These are phyloP conservation scores for Saccopteryx leptura DNA, from an alignment of 2,113 vertebrate species.

Conservation along the genomic window DNA sequence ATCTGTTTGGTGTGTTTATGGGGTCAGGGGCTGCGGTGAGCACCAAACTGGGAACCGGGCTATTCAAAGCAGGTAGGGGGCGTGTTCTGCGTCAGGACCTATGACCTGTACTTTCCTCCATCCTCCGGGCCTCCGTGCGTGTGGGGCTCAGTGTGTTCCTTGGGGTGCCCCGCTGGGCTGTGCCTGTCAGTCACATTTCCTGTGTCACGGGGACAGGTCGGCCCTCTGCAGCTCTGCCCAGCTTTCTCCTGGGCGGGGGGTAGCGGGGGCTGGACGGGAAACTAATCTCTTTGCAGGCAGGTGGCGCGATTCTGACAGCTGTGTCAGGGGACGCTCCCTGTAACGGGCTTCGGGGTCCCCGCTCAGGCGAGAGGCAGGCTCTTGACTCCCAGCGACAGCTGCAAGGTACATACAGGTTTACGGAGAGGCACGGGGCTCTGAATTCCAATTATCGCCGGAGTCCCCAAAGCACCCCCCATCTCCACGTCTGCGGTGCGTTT, in stretches of 20 bases:
- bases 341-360: background rate
- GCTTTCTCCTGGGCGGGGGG: background rate
- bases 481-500: background rate
- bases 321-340: background rate
- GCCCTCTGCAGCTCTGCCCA: background rate
- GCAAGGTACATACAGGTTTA: conserved; percentile 32
- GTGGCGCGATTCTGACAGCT: background rate
- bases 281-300: background rate
- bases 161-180: background rate
- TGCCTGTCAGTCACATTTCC: background rate
- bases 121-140: background rate
- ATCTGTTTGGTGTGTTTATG: background rate
- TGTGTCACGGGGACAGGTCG: background rate
- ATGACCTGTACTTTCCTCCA: background rate
- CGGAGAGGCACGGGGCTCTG: background rate
- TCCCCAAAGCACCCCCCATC: background rate
- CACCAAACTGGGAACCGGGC: background rate
- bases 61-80: background rate
- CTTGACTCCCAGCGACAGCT: conserved; percentile 48
- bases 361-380: background rate
- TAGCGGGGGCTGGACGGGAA: background rate
- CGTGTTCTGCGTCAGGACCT: background rate
- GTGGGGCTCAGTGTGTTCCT: background rate
- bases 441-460: conserved; percentile 16
- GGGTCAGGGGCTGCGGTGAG: background rate